Evolutionary conservation across 2,888 invertebrate genomes (phyloP), one percentile per base, ranked within the genome.

Genomic region (Athalia rosae): DNA sequence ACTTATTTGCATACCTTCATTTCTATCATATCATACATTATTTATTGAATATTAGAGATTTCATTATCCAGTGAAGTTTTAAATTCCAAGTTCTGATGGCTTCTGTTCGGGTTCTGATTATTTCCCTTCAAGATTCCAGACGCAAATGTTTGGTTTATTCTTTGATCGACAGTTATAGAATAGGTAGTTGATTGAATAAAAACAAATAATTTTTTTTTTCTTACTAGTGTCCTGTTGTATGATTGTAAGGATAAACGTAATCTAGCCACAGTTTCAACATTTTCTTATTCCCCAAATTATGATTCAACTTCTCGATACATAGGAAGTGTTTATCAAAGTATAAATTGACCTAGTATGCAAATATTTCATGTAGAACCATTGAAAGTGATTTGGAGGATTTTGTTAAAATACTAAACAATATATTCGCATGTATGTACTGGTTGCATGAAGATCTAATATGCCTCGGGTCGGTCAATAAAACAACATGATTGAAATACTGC

Each of bases 31-130:
- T 74, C 62, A 50, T 61, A 48, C 74, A 61, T 74, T 59, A 74
- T 74, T 74, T 62, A 74, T 74, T 74, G 9, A 15, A 61, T 41
- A 47, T 48, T 62, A 47, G n/a, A 74, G 74, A 74, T 74, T 61
- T 41, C 61, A 61, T 74, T 74, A 74, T 74, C 74, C 74, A 74
- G 11, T 13, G 73, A 74, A 74, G 62, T 61, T 61, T 62, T 43
- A 58, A n/a, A 13, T 71, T 71, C 58, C 47, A 11, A 58, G 11
- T 71, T 71, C 71, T 43, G 43, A 71, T 28, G 6, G 28, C 28
- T 28, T 50, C 7, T 6, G 9, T 5, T 4, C 67, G 13, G 53
- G 67, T 50, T n/a, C 67, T 28, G 28, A 43, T 69, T 53, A 53
- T 13, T 15, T 15, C 53, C 28, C 28, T 15, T 50, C 56, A 69